phyloP scores from a whole-genome alignment of 2,113 vertebrate genomes.

The Petrocephalus zakoni region DNA sequence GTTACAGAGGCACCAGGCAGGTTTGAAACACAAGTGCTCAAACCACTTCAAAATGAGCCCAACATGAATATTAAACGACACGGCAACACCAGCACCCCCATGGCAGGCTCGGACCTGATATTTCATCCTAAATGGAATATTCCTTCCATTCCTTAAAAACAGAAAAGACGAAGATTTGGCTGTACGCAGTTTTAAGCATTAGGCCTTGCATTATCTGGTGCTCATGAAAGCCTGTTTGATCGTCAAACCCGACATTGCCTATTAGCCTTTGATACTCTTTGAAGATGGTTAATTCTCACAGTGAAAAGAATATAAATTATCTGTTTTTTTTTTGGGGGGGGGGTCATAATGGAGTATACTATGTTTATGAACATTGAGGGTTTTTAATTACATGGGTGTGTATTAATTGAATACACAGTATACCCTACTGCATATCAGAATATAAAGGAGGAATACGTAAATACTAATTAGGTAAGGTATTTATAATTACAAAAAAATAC shows the following conservation, averaged over 20 bases:
- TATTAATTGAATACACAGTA: slow-evolving; percentile 17
- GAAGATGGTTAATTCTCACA: neutral
- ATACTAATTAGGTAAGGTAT: slow-evolving; percentile 21
- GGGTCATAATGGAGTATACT: neutral
- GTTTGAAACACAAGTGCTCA: neutral
- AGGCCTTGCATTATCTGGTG: neutral
- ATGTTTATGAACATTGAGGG: slow-evolving; percentile 10
- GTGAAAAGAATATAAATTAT: slow-evolving; percentile 10
- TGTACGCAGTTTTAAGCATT: neutral
- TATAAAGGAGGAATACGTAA: slow-evolving; percentile 15
- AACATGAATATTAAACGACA: neutral
- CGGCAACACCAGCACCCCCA: neutral
- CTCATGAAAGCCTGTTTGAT: neutral
- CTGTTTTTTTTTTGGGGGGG: neutral
- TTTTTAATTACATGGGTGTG: slow-evolving; percentile 14
- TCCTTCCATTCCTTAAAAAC: neutral
- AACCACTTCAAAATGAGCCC: neutral
- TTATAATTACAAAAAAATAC: slow-evolving; percentile 7
- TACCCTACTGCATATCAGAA: slow-evolving; percentile 3
- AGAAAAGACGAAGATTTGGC: neutral
- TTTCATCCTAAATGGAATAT: neutral
- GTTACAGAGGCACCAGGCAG: neutral
- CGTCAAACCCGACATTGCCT: neutral
- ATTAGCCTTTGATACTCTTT: neutral
- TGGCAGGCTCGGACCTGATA: neutral